A percentile compares a stretch with the other conserved stretches of the same genome.
Conservation (phyloP, 2,113 vertebrate genomes). For the Bubo scandiacus region DNA sequence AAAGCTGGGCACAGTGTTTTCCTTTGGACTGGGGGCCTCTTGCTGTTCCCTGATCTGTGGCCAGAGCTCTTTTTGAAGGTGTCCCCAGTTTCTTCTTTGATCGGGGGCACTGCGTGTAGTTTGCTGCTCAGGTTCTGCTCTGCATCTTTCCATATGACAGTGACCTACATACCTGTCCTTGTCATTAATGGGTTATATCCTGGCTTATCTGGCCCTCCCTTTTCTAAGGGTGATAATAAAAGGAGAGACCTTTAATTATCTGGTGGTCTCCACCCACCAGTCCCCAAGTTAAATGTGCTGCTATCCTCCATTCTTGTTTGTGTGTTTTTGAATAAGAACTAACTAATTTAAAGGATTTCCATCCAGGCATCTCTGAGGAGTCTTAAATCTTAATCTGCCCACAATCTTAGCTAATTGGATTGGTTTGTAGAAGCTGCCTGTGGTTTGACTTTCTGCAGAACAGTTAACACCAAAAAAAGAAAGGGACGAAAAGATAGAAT, state of each 20-base stretch:
- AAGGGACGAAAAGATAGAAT: background rate
- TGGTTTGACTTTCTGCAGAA: constrained; percentile 12
- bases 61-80: background rate
- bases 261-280: background rate
- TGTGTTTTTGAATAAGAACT: background rate
- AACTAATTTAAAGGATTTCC: background rate
- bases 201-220: background rate
- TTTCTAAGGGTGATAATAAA: background rate
- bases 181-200: background rate
- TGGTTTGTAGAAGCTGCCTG: background rate
- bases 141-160: background rate
- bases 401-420: constrained; percentile 34
- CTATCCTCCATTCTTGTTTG: background rate
- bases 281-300: background rate
- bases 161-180: constrained; percentile 41
- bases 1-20: background rate
- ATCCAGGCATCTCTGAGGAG: background rate
- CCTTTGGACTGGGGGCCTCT: background rate
- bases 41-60: background rate
- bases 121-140: background rate
- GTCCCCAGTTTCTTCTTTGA: background rate
- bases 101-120: background rate
- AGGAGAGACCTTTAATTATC: background rate
- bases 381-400: constrained; percentile 3
- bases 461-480: background rate